Evolutionary conservation across 2,797 vertebrate genomes (phyloP), one percentile per base, ranked within the genome.

Genomic region (Xyrichtys novacula): DNA sequence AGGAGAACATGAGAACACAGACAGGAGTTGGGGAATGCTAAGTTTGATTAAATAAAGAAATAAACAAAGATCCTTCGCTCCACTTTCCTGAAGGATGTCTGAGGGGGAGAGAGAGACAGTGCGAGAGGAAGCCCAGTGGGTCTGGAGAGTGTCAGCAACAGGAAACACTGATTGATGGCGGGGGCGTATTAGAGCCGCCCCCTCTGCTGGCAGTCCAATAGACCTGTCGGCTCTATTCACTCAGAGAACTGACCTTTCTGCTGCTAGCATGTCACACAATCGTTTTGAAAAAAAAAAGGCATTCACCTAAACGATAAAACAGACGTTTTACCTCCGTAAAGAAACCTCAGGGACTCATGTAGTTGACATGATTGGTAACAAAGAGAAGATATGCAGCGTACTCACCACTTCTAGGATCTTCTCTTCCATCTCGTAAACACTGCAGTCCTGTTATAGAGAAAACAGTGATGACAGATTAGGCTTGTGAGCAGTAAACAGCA

Each of bases 321-420:
- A 71, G 40, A 62, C 49, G 25, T 34, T 25, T 29, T 17, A 49
- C 57, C 16, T 7, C 43, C 15, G 22, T 22, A 40, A 12, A 25
- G 34, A n/a, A 38, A 63, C 43, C 25, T 42, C 10, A 16, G 43
- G 32, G 38, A 75, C 62, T 69, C n/a, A 25, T 66, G 71, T 65
- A 71, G 67, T 65, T 78, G 32, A 70, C 23, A 59, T 67, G 53
- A 63, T 16, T 29, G 28, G 15, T 70, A 59, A 49, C 20, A 50
- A 39, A 31, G 31, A 48, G 14, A 63, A 38, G 29, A 56, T 22
- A 66, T 56, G 29, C 0, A 19, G 60, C 4, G 63, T 90, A 96
- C 98, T 96, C 93, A 99, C 98, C 78, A 99, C 96, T 88, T 92
- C 93, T 71, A 98, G 91, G 90, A 99, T 97, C 94, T 96, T 96